A percentile compares a stretch with the other conserved stretches of the same genome.
Conservation (phyloP, 1,140 invertebrate species). For the Galleria mellonella region DNA sequence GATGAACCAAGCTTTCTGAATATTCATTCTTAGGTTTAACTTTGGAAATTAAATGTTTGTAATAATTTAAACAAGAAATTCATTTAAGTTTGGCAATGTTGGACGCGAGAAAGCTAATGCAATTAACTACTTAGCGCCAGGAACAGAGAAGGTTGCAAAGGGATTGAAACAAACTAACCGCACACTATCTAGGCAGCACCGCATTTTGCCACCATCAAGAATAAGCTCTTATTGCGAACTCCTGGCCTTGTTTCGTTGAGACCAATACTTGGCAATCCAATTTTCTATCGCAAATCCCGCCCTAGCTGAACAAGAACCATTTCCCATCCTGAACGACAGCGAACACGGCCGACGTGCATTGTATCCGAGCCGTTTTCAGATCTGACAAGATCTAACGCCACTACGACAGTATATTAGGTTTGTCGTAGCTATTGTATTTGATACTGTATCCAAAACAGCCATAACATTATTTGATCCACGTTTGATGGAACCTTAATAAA, state of each 20-base stretch:
- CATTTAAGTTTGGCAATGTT: conserved; percentile 22
- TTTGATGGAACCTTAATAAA: no score
- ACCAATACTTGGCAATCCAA: conserved; percentile 37
- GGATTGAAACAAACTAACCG: conserved; percentile 1
- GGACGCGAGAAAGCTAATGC: conserved; percentile 16
- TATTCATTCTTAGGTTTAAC: no score
- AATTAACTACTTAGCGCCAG: conserved; percentile 32
- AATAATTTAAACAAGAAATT: conserved; percentile 13
- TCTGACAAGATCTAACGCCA: conserved; percentile 22
- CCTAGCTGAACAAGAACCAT: conserved; percentile 13
- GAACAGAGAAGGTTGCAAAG: conserved; percentile 8
- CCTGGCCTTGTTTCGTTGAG: conserved; percentile 20
- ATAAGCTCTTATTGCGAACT: conserved; percentile 27
- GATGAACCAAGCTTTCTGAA: no score
- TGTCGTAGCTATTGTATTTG: no score
- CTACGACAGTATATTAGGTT: no score
- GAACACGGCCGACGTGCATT: conserved; percentile 24
- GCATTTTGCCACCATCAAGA: conserved; percentile 5
- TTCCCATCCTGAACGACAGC: conserved; percentile 20
- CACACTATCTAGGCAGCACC: background rate
- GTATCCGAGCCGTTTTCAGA: conserved; percentile 15
- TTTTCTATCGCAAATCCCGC: conserved; percentile 40
- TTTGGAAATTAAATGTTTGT: no score
- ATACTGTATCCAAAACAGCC: no score
- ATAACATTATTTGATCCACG: no score